These are phyloP conservation scores for Dascyllus trimaculatus DNA, from an alignment of 2,113 vertebrate genomes.

Conservation along the genomic window DNA sequence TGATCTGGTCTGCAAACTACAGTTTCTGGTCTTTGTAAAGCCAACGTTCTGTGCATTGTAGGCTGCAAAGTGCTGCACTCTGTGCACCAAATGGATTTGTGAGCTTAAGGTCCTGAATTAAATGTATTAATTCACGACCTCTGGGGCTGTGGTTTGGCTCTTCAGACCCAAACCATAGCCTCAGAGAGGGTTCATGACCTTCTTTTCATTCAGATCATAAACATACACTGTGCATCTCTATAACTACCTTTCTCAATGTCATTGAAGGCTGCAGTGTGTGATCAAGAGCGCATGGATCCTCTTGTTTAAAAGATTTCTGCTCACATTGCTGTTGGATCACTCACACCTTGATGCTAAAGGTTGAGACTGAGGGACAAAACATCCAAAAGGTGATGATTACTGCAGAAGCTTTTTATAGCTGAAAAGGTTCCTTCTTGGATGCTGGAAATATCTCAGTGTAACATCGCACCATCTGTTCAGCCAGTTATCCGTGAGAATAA, in stretches of 20 bases:
- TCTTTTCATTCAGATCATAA: background rate
- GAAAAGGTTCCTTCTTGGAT: slow-evolving; percentile 2
- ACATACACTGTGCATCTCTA: background rate
- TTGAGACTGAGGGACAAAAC: background rate
- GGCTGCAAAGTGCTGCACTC: background rate
- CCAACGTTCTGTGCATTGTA: background rate
- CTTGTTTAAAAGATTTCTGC: slow-evolving; percentile 1
- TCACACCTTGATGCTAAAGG: background rate
- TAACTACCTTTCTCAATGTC: background rate
- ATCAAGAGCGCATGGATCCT: background rate
- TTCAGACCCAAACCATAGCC: too few species aligned
- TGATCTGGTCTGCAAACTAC: too few species aligned
- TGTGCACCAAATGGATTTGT: background rate
- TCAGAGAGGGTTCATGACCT: background rate
- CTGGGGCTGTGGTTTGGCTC: too few species aligned
- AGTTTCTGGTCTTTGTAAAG: too few species aligned
- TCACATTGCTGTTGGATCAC: background rate
- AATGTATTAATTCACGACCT: too few species aligned
- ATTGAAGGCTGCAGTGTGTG: background rate
- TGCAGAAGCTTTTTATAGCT: background rate
- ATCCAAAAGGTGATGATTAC: background rate
- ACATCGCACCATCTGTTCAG: slow-evolving; percentile 20
- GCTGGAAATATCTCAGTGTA: slow-evolving; percentile 9
- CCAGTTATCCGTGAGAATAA: slow-evolving; percentile 6
- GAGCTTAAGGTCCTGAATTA: too few species aligned